A percentile compares a stretch with the other conserved stretches of the same genome.
Evolutionary conservation across 2,113 vertebrate species (phyloP).

Genomic region (Zosterops pallidus): DNA sequence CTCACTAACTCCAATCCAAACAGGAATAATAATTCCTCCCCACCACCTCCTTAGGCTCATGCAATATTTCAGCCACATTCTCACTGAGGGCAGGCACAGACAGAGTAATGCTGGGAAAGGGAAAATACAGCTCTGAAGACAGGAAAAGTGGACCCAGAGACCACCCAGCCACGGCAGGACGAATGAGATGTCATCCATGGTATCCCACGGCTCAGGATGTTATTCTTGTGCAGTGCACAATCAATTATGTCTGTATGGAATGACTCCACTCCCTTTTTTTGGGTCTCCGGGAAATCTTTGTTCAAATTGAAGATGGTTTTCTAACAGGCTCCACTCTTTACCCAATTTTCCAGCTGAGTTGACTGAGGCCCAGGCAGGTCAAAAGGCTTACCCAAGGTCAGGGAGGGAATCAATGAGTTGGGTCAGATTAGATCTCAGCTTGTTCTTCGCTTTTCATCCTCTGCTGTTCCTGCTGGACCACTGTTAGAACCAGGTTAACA

Average conservation of each 20-base stretch:
- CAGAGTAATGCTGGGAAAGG: not conserved
- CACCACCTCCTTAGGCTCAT: not conserved
- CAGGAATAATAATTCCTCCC: not conserved
- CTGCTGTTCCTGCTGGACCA: conserved; percentile 13
- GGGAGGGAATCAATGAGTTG: conserved; percentile 67
- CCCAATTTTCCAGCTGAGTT: conserved; percentile 77
- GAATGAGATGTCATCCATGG: conserved; percentile 62
- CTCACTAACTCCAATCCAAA: not conserved
- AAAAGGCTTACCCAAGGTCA: conserved; percentile 67
- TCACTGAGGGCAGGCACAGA: fast-evolving
- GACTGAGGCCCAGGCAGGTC: conserved; percentile 62
- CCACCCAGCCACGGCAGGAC: conserved; percentile 30
- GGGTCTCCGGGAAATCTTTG: conserved; percentile 62
- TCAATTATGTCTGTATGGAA: conserved; percentile 65
- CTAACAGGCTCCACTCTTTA: conserved; percentile 67
- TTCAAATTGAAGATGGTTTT: conserved; percentile 65
- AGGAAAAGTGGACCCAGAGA: conserved; percentile 22
- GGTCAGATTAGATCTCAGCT: conserved; percentile 66
- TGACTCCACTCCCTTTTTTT: conserved; percentile 39
- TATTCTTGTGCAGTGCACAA: conserved; percentile 48
- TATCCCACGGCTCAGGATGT: conserved; percentile 59
- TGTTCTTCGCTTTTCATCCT: conserved; percentile 40
- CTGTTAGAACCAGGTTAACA: conserved; percentile 46
- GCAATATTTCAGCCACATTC: not conserved
- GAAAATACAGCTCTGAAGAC: conserved; percentile 22